Percentiles rank a stretch among this genome's conserved stretches.
phyloP scores from a whole-genome alignment of 2,888 invertebrate species.

The Diloba caeruleocephala region DNA sequence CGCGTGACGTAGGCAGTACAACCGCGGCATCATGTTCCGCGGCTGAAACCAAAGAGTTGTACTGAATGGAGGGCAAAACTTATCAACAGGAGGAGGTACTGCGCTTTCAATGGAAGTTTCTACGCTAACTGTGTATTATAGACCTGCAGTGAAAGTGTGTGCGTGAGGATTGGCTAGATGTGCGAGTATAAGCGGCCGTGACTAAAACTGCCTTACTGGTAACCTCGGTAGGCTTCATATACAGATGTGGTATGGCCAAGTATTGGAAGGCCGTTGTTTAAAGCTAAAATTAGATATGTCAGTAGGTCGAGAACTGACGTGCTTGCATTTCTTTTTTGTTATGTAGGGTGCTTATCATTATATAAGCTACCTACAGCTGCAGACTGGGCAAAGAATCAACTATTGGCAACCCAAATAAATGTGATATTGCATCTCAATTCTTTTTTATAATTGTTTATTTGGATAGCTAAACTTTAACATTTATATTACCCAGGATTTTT shows the following conservation, averaged over 20 bases:
- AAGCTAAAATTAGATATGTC: slow-evolving; percentile 40
- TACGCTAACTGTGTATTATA: slow-evolving; percentile 64
- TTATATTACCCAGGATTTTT: no score
- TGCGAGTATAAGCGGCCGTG: slow-evolving; percentile 51
- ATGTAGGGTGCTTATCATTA: neutral
- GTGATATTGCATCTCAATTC: no score
- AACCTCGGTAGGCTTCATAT: slow-evolving; percentile 48
- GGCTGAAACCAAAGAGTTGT: slow-evolving; percentile 20
- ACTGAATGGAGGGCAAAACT: slow-evolving; percentile 60
- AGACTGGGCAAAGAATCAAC: no score
- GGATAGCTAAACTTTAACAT: no score
- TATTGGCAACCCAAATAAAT: no score
- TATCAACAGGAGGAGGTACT: slow-evolving; percentile 58
- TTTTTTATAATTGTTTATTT: no score
- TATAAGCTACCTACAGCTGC: no score
- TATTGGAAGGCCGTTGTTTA: slow-evolving; percentile 27
- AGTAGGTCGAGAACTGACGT: slow-evolving; percentile 6
- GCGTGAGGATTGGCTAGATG: slow-evolving; percentile 51
- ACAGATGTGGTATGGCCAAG: slow-evolving; percentile 24
- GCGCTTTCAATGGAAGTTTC: slow-evolving; percentile 82
- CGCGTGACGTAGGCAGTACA: slow-evolving; percentile 85
- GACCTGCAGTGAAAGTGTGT: slow-evolving; percentile 42
- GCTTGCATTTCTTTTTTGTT: slow-evolving; percentile 4
- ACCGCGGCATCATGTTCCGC: slow-evolving; percentile 61
- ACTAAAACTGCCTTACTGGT: slow-evolving; percentile 50